A percentile compares a stretch with the other conserved stretches of the same genome.
These are phyloP conservation scores for Silurus meridionalis DNA, from an alignment of 2,113 vertebrate genomes.

Conservation along the genomic window DNA sequence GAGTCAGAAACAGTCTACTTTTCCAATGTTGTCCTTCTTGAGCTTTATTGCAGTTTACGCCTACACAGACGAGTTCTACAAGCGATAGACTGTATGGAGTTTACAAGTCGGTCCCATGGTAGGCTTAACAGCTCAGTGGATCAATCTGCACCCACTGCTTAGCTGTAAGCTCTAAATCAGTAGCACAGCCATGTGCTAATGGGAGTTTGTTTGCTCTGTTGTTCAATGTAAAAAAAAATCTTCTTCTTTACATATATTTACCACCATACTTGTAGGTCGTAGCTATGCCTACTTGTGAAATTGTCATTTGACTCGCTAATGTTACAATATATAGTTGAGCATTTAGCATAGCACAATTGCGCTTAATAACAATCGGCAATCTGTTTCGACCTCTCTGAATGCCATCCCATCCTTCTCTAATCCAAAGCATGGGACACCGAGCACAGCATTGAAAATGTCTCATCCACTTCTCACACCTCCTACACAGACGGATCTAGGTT, in stretches of 20 bases:
- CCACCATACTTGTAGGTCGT: not conserved
- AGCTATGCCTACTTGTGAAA: not conserved
- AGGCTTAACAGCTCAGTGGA: not conserved
- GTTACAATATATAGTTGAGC: no score
- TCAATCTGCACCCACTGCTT: not conserved
- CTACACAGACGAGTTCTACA: not conserved
- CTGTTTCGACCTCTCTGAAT: not conserved
- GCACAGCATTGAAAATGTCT: conserved; percentile 27
- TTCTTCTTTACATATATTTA: not conserved
- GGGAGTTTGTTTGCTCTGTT: conserved; percentile 8
- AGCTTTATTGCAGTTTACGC: not conserved
- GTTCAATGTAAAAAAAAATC: no score
- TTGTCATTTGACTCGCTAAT: not conserved
- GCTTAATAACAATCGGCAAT: not conserved
- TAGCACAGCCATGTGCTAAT: not conserved
- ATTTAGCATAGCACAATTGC: not conserved
- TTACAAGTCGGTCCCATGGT: not conserved
- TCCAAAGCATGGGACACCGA: conserved; percentile 6
- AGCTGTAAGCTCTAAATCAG: not conserved
- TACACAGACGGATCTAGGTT: conserved; percentile 36
- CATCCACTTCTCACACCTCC: conserved; percentile 33
- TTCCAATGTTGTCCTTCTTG: not conserved
- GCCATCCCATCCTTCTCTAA: not conserved
- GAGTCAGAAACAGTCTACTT: not conserved
- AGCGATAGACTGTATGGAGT: not conserved